Conservation (phyloP, 2,113 vertebrate species). For the Nibea albiflora region DNA sequence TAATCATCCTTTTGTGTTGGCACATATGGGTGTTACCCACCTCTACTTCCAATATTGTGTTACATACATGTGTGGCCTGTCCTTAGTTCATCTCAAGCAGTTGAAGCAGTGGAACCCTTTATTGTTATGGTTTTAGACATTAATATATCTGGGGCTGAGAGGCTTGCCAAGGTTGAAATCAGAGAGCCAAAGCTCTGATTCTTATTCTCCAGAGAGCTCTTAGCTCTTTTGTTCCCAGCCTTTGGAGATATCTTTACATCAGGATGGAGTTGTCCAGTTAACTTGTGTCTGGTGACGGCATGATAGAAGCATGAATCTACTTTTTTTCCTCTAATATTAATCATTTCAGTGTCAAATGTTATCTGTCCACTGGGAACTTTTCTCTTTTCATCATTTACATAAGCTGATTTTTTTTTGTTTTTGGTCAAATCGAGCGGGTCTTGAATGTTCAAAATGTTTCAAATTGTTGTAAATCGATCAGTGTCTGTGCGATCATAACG, state of each 20-base stretch:
- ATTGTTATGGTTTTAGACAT: slow-evolving; percentile 25
- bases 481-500: slow-evolving; percentile 25
- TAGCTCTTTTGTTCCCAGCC: slow-evolving; percentile 44
- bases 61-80: neutral
- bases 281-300: slow-evolving; percentile 43
- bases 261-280: slow-evolving; percentile 40
- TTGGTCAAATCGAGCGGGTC: slow-evolving; percentile 15
- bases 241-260: slow-evolving; percentile 43
- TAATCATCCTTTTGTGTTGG: slow-evolving; percentile 19
- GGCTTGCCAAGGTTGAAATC: slow-evolving; percentile 37
- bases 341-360: slow-evolving; percentile 5
- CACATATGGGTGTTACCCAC: neutral
- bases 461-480: slow-evolving; percentile 33
- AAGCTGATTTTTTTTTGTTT: slow-evolving; percentile 13
- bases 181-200: slow-evolving; percentile 44
- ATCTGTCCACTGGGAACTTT: slow-evolving; percentile 36
- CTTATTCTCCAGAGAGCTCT: slow-evolving; percentile 25
- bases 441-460: slow-evolving; percentile 30
- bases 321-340: slow-evolving; percentile 42
- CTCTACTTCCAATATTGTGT: neutral
- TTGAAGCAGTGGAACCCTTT: slow-evolving; percentile 7
- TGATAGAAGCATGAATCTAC: slow-evolving; percentile 44
- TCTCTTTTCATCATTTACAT: slow-evolving; percentile 28
- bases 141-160: slow-evolving; percentile 22
- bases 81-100: slow-evolving; percentile 7